A percentile compares a stretch with the other conserved stretches of the same genome.
These are phyloP conservation scores for Danio jaintianensis DNA, from an alignment of 2,797 vertebrate genomes.

Conservation along the genomic window DNA sequence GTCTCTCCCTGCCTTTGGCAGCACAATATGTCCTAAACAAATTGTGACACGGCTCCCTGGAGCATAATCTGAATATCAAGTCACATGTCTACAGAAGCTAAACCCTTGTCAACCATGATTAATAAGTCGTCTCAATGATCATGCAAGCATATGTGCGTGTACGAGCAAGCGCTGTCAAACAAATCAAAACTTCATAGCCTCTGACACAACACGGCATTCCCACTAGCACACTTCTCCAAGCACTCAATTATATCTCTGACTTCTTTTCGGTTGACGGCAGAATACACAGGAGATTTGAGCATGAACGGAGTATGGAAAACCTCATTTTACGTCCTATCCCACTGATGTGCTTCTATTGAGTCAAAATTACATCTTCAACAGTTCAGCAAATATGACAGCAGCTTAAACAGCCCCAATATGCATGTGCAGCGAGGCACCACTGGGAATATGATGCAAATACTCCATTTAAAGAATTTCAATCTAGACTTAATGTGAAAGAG, in stretches of 20 bases:
- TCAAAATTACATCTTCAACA: slow-evolving; percentile 72
- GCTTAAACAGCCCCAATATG: slow-evolving; percentile 54
- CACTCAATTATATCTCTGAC: slow-evolving; percentile 57
- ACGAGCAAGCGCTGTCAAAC: slow-evolving; percentile 53
- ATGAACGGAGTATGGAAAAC: slow-evolving; percentile 51
- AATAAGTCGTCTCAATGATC: slow-evolving; percentile 22
- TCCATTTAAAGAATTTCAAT: slow-evolving; percentile 58
- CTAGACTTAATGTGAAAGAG: slow-evolving; percentile 48
- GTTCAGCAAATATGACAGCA: slow-evolving; percentile 65
- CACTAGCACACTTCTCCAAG: slow-evolving; percentile 51
- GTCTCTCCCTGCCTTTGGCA: not conserved
- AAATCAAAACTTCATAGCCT: slow-evolving; percentile 54
- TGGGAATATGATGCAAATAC: slow-evolving; percentile 53
- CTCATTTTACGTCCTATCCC: slow-evolving; percentile 66
- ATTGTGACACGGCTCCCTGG: not conserved
- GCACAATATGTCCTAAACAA: not conserved
- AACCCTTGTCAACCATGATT: slow-evolving; percentile 21
- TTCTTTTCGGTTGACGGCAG: slow-evolving; percentile 41
- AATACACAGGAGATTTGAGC: slow-evolving; percentile 48
- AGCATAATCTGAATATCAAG: slow-evolving; percentile 40
- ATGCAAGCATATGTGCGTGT: not conserved
- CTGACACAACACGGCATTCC: slow-evolving; percentile 49
- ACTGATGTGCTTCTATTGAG: slow-evolving; percentile 66
- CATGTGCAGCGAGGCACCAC: slow-evolving; percentile 54
- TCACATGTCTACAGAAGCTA: slow-evolving; percentile 20